phyloP scores from a whole-genome alignment of 2,797 vertebrate genomes.

The Poecilia wingei region DNA sequence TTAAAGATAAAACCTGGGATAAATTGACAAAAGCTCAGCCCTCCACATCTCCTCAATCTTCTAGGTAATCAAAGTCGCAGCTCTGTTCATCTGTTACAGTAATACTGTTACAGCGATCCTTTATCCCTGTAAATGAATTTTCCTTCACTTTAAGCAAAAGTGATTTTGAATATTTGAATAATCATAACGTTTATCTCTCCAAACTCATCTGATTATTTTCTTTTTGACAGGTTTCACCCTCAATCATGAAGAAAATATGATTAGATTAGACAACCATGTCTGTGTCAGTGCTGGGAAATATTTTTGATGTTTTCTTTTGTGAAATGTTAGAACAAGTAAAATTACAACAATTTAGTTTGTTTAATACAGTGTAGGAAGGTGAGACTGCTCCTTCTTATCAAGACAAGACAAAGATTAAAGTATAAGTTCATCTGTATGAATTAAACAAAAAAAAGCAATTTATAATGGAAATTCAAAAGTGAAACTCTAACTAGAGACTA shows the following conservation, averaged over 20 bases:
- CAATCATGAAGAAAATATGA: slow-evolving; percentile 2
- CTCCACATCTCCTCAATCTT: slow-evolving; percentile 31
- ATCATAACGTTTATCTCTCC: slow-evolving; percentile 13
- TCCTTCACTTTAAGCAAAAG: slow-evolving; percentile 22
- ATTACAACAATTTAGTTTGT: not conserved
- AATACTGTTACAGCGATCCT: slow-evolving; percentile 11
- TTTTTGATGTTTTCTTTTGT: slow-evolving; percentile 17
- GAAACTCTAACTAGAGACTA: not conserved
- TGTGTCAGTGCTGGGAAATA: slow-evolving; percentile 22
- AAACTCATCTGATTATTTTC: slow-evolving; percentile 30
- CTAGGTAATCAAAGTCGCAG: slow-evolving; percentile 47
- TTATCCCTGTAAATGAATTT: slow-evolving; percentile 41
- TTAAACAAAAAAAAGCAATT: not conserved
- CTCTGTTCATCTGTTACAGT: slow-evolving; percentile 24
- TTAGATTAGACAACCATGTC: slow-evolving; percentile 2
- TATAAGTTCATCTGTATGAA: not conserved
- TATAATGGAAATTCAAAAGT: not conserved
- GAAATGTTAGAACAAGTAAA: not conserved
- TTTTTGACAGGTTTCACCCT: slow-evolving; percentile 31
- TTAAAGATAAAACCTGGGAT: slow-evolving; percentile 28
- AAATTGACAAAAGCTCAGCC: slow-evolving; percentile 49
- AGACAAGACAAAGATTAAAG: not conserved
- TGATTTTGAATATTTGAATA: slow-evolving; percentile 31
- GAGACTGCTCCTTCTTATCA: not conserved
- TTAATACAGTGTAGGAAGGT: not conserved